These are phyloP conservation scores for Galerucella nymphaeae DNA, from an alignment of 2,888 invertebrate species.

Conservation along the genomic window DNA sequence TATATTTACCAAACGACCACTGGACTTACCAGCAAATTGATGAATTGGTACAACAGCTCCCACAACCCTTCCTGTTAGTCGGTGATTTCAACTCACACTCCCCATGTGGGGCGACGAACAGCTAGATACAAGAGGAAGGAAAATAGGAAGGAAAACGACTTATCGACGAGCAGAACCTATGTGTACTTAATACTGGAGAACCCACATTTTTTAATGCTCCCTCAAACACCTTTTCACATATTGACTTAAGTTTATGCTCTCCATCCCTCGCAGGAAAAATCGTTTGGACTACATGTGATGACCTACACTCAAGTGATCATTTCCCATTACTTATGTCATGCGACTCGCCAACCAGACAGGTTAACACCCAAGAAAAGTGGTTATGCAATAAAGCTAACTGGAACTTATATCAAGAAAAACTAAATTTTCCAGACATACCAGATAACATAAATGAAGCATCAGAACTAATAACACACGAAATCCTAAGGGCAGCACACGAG, in stretches of 20 bases:
- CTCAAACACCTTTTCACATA: constrained; percentile 17
- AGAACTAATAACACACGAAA: too few species aligned
- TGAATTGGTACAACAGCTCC: too few species aligned
- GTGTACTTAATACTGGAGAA: constrained; percentile 15
- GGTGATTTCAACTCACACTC: background rate
- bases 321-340: too few species aligned
- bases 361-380: too few species aligned
- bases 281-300: background rate
- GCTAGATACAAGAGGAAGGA: background rate
- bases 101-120: background rate
- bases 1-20: background rate
- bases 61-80: too few species aligned
- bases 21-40: too few species aligned
- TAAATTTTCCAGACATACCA: too few species aligned
- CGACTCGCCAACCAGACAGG: too few species aligned
- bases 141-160: background rate
- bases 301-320: background rate
- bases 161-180: background rate
- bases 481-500: too few species aligned
- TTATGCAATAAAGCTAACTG: too few species aligned
- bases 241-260: constrained; percentile 20
- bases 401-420: too few species aligned
- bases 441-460: too few species aligned
- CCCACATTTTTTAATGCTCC: constrained; percentile 20
- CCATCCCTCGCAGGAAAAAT: constrained; percentile 15